Conservation (phyloP, 2,888 invertebrate species). For the Mimachlamys varia region DNA sequence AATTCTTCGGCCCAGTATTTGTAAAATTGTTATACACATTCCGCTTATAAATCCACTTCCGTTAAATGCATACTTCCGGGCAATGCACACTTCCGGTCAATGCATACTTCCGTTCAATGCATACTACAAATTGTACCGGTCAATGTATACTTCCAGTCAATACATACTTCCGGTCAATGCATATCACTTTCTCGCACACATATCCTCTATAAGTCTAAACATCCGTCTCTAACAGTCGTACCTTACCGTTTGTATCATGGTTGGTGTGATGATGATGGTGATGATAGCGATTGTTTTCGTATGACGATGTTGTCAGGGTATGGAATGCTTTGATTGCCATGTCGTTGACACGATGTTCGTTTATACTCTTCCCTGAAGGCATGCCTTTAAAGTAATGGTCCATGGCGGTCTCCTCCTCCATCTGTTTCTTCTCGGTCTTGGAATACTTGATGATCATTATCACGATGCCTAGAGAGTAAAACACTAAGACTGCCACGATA, state of each 20-base stretch:
- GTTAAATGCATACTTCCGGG: not conserved
- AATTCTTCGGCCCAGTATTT: not conserved
- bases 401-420: conserved; percentile 72
- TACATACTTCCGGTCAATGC: not conserved
- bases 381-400: conserved; percentile 74
- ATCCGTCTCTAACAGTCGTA: conserved; percentile 47
- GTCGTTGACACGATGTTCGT: conserved; percentile 72
- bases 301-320: conserved; percentile 67
- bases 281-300: conserved; percentile 44
- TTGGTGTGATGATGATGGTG: conserved; percentile 29
- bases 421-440: conserved; percentile 69
- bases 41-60: too few species aligned
- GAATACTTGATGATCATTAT: conserved; percentile 75
- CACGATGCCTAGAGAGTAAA: conserved; percentile 73
- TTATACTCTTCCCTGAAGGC: conserved; percentile 67
- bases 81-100: not conserved
- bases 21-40: too few species aligned
- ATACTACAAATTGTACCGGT: not conserved
- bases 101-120: not conserved
- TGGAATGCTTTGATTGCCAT: conserved; percentile 76
- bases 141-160: not conserved
- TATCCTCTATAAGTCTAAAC: conserved; percentile 34
- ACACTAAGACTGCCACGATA: conserved; percentile 72
- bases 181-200: not conserved
- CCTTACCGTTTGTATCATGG: not conserved